phyloP scores from a whole-genome alignment of 2,888 invertebrate genomes.

The Macaria notata region DNA sequence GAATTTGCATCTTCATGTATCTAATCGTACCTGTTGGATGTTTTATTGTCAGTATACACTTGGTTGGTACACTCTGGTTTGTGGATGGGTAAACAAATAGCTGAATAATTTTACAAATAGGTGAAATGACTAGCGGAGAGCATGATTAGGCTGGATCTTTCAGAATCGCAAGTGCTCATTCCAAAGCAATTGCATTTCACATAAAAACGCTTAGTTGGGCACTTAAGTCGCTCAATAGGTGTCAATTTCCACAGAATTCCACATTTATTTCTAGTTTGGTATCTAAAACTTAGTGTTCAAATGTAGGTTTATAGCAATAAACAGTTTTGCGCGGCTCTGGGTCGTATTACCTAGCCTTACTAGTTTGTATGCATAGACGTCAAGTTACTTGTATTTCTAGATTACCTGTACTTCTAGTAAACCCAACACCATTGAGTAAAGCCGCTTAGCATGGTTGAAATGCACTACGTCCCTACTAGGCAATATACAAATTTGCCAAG shows the following conservation, averaged over 20 bases:
- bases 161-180: no score
- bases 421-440: neutral
- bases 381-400: constrained; percentile 5
- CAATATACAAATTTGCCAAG: no score
- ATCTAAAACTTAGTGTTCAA: neutral
- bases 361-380: constrained; percentile 4
- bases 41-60: no score
- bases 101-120: no score
- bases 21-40: no score
- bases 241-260: constrained; percentile 3
- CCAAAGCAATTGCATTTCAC: neutral
- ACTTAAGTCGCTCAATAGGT: neutral
- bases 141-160: no score
- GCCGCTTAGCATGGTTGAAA: neutral
- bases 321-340: constrained; percentile 10
- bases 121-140: no score
- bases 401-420: constrained; percentile 14
- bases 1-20: no score
- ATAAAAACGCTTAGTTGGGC: constrained; percentile 1
- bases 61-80: no score
- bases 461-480: neutral
- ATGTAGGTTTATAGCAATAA: constrained; percentile 20
- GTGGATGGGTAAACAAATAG: no score
- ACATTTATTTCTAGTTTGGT: neutral
- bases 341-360: constrained; percentile 9